Percentiles rank a stretch among this genome's conserved stretches.
Evolutionary conservation across 2,113 vertebrate species (phyloP).

Genomic region (Anthoscopus minutus): DNA sequence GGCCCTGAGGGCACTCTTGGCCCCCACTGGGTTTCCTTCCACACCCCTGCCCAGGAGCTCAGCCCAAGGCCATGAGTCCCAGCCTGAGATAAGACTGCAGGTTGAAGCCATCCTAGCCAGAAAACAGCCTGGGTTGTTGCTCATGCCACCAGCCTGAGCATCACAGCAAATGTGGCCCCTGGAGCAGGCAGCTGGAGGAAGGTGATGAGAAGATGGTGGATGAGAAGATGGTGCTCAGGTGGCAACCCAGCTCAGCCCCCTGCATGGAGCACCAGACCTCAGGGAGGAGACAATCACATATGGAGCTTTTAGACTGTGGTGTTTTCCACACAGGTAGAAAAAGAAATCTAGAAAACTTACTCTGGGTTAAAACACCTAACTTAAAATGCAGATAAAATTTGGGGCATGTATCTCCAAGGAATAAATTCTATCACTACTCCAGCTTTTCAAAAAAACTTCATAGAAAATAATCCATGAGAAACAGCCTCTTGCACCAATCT

Average conservation of each 20-base stretch:
- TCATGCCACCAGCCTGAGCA: neutral
- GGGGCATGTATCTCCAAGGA: neutral
- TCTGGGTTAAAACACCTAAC: neutral
- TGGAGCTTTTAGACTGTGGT: neutral
- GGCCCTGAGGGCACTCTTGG: neutral
- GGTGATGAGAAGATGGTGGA: neutral
- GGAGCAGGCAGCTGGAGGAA: neutral
- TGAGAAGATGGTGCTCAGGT: neutral
- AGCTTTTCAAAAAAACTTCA: neutral
- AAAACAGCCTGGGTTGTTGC: accelerated
- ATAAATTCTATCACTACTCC: neutral
- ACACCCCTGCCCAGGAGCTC: neutral
- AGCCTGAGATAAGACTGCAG: neutral
- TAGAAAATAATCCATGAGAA: neutral
- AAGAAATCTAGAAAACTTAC: neutral
- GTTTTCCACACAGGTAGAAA: neutral
- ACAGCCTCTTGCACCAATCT: neutral
- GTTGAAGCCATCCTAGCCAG: neutral
- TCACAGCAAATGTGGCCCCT: neutral
- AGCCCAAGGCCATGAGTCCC: neutral
- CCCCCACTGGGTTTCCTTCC: neutral
- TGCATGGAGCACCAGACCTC: accelerated
- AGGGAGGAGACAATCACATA: neutral
- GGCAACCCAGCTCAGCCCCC: neutral
- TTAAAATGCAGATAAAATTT: neutral